Evolutionary conservation across 2,113 vertebrate species (phyloP).

Genomic region (Phalacrocorax aristotelis): DNA sequence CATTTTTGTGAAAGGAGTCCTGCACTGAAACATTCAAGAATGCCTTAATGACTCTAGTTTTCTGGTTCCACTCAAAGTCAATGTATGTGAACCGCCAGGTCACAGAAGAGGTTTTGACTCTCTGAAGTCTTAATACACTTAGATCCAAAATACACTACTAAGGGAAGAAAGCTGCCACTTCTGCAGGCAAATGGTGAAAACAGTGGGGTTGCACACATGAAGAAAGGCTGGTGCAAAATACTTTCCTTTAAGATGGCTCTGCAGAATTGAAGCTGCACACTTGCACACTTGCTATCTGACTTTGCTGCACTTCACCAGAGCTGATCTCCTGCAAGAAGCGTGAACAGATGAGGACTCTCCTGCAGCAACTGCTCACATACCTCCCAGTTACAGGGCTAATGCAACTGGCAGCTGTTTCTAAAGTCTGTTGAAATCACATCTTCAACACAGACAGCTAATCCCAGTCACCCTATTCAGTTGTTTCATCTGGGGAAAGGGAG

Average conservation of each 20-base stretch:
- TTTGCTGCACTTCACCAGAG: neutral
- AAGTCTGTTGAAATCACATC: neutral
- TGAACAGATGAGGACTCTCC: neutral
- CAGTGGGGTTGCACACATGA: neutral
- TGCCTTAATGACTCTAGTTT: neutral
- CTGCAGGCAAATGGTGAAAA: neutral
- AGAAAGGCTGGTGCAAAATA: neutral
- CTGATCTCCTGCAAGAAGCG: neutral
- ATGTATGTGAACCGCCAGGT: neutral
- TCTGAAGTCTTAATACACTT: neutral
- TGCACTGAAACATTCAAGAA: neutral
- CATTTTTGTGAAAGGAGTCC: neutral
- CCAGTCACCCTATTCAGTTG: neutral
- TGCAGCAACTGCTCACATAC: neutral
- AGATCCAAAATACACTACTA: neutral
- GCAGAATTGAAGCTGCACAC: fast-evolving
- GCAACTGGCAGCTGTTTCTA: neutral
- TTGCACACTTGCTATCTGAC: fast-evolving
- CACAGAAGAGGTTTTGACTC: neutral
- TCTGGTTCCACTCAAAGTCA: neutral
- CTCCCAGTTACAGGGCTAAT: neutral
- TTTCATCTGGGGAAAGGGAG: neutral
- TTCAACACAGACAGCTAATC: neutral
- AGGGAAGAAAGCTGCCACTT: neutral
- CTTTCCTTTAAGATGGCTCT: neutral